Base-by-base conservation (phyloP, 2,113 vertebrate species). In the Glareola pratincola region DNA sequence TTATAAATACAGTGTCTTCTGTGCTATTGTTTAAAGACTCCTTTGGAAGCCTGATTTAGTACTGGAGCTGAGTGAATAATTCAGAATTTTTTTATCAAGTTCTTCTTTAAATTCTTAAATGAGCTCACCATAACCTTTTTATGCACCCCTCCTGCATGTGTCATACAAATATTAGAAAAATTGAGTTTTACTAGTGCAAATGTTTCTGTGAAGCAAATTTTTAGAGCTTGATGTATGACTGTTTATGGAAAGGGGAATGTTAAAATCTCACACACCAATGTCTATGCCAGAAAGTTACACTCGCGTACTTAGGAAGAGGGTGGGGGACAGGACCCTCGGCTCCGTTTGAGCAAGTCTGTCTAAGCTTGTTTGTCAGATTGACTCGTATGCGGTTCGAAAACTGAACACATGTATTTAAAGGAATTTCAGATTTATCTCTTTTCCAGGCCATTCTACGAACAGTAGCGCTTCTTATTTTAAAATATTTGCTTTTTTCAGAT, bases 81-180 rank as follows among this genome's bases (percentile, higher is more conserved):
- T 92, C 57, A 97, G 68, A 82, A 92, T 37, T 71, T 96, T 95
- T 96, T 89, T 95, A 91, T 84, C 87, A 92, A 94, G 80, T 89
- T 36, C 80, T 85, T 97, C 95, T 97, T 94, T 96, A 94, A 97
- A 97, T 95, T 96, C 94, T 95, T 91, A 94, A 94, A 89, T 97
- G 92, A 97, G 95, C 97, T 96, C 95, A 96, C 89, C 67, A 12
- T 97, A 97, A 94, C 86, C 94, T 96, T 82, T 90, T 91, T 83
- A 57, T 90, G 74, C 57, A 89, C 74, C 77, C 87, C 71, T 96
- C 86, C 94, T 92, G 78, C 78, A 43, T 91, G 88, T 95, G 95
- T 97, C 92, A 95, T 90, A 94, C 95, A 96, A 83, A 91, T 82
- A 97, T 79, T 94, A 95, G 77, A 97, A 92, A 95, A 96, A 95